Base-by-base conservation (phyloP, 2,113 vertebrate genomes). In the Labeo catla region DNA sequence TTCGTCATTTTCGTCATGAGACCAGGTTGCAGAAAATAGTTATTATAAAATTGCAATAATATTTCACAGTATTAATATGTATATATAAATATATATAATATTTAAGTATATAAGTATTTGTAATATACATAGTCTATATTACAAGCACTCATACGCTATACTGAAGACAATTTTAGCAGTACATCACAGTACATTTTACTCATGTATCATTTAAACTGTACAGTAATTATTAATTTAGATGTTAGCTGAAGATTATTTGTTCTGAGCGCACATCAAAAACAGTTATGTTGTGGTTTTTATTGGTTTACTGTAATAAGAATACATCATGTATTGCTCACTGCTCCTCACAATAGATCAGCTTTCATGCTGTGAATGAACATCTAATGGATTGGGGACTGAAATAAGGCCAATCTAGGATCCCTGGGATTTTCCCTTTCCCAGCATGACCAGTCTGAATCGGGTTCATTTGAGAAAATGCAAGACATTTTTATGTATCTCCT, bases 401-500 rank as follows among this genome's bases (percentile, higher is more conserved):
- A 77, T 70, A 72, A 81, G 70, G 63, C 63, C 80, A 82, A 61
- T 34, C 80, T 82, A 15, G 23, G 47, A 68, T 72, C 34, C 57
- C 83, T 70, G 68, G 61, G 47, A 39, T 50, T 49, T 49, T 63
- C 45, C 72, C 16, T 8, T 28, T 65, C 78, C 45, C 76, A 84
- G 54, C 74, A 59, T 63, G 63, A 61, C 79, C 85, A 84, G 84
- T 78, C 23, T 59, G 86, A 86, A 84, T 86, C 72, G n/a, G 80
- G 68, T 89, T 84, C 66, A 77, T 87, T 36, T 80, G 70, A 83
- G 86, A 87, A 85, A 86, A 90, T 77, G 10, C 82, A 83, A 90
- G 86, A 89, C 91, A 88, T 84, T 91, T 87, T 89, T 92, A 91
- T 94, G 92, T 93, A 93, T 94, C 86, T 88, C 76, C 80, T 91